Conservation (phyloP, 1,140 invertebrate species). For the Asobara japonica region DNA sequence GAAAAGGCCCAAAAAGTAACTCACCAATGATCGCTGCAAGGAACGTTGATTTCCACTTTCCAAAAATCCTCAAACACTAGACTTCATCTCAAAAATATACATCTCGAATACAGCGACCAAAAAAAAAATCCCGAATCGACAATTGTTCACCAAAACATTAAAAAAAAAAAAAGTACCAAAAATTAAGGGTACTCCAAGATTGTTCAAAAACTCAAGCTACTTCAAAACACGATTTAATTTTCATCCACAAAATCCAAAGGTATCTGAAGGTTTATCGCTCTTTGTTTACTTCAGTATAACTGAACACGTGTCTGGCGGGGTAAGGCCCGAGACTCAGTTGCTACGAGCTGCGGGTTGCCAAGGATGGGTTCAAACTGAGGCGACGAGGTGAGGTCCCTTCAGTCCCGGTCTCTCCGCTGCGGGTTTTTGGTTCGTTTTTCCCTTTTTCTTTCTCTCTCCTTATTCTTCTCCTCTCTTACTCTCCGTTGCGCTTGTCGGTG, state of each 20-base stretch:
- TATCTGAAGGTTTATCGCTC: background rate
- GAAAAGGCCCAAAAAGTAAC: background rate
- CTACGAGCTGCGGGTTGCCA: constrained; percentile 60
- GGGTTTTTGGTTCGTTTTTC: constrained; percentile 62
- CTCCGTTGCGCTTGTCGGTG: constrained; percentile 39
- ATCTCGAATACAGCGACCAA: background rate
- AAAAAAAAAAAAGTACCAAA: too few relatives aligned
- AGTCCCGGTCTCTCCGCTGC: constrained; percentile 51
- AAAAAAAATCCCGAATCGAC: background rate
- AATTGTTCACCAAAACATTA: too few relatives aligned
- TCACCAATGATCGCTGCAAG: background rate
- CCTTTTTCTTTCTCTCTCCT: constrained; percentile 48
- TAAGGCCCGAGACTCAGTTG: background rate
- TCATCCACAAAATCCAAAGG: background rate
- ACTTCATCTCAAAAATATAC: background rate
- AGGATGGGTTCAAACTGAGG: constrained; percentile 65
- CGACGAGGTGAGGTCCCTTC: constrained; percentile 52
- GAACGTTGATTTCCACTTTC: background rate
- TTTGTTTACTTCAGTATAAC: background rate
- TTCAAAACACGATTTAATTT: too few relatives aligned
- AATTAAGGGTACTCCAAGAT: too few relatives aligned
- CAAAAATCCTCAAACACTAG: background rate
- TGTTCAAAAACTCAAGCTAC: too few relatives aligned
- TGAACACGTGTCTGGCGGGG: constrained; percentile 15
- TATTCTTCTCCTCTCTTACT: constrained; percentile 33